Evolutionary conservation across 1,140 invertebrate species (phyloP), one percentile per base, ranked within the genome.

Genomic region (Macrotrachela quadricornifera): DNA sequence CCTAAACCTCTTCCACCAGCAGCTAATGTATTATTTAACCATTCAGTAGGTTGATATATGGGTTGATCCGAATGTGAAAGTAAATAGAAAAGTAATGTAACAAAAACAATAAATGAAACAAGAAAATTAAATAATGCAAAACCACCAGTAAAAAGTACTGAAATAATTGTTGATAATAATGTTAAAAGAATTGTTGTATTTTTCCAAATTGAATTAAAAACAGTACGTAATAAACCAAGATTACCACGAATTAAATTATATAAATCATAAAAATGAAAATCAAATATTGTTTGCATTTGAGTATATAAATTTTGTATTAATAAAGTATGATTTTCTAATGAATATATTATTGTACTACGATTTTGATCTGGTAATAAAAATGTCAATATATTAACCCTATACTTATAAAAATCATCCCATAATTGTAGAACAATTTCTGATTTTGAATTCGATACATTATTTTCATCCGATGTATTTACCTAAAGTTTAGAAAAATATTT

Each of bases 401-500:
- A 51, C 21, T 17, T 82, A 66, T 94, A 94, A 2, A 91, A 74
- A 57, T 83, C 75, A 63, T 95, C 88, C 82, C 66, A 66, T 10
- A 72, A 72, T 68, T 91, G 83, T 36, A 94, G 72, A 2, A 91
- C 79, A 72, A 91, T 86, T 58, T 80, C 78, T 64, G 94, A 72
- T 57, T 81, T 78, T 43, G 78, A 79, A 16, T 83, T 80, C 65
- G 90, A 85, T 30, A 76, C 74, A 3, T 79, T 75, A 64, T 85
- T 81, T 12, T 55, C 48, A 15, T 57, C 57, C 30, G 57, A 56
- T 37, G 51, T 13, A 49, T 11, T 38, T n/a, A n/a, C n/a, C n/a
- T n/a, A n/a, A n/a, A n/a, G n/a, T n/a, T n/a, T n/a, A n/a, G n/a
- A n/a, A n/a, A n/a, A n/a, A n/a, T n/a, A n/a, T n/a, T n/a, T n/a